Evolutionary conservation across 1,140 invertebrate genomes (phyloP), one percentile per base, ranked within the genome.

Genomic region (Myzus persicae): DNA sequence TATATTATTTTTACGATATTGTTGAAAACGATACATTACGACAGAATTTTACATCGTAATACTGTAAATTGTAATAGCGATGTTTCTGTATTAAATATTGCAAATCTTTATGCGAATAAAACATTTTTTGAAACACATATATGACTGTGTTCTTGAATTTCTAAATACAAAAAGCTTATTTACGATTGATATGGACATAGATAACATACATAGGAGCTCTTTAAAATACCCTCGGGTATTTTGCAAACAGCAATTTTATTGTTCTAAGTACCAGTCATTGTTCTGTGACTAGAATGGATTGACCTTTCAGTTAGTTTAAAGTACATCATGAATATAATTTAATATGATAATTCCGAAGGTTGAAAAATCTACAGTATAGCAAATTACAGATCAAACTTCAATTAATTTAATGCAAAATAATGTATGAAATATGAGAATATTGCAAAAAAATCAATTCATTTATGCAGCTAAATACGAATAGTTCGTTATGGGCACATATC

Each of bases 291-390:
- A 54, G 48, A 89, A 89, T 38, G n/a, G 48, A 89, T 89, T 54
- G 88, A 89, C 88, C 88, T 89, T 89, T 89, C 46, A 54, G 38
- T 89, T 36, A 22, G 36, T 89, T 89, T 54, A 38, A 89, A 38
- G 88, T 38, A 87, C 46, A 51, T 26, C 31, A 26, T 54, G 88
- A 89, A 89, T 89, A 89, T 24, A 89, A 89, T 89, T 89, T 54
- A 40, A 54, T 89, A 89, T 54, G 46, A 54, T 89, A 89, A 89
- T 54, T 89, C 36, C 22, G 88, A 89, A 89, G 88, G 88, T 89
- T 51, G 24, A 38, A 54, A 48, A 46, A 89, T 38, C 88, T 36
- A 54, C 9, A 36, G 31, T 46, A 87, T n/a, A 7, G 44, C 14
- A 46, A 87, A 46, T 87, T 87, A 87, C 11, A 46, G 31, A 87